These are phyloP conservation scores for Venusia cambrica DNA, from an alignment of 2,888 invertebrate species.

Conservation along the genomic window DNA sequence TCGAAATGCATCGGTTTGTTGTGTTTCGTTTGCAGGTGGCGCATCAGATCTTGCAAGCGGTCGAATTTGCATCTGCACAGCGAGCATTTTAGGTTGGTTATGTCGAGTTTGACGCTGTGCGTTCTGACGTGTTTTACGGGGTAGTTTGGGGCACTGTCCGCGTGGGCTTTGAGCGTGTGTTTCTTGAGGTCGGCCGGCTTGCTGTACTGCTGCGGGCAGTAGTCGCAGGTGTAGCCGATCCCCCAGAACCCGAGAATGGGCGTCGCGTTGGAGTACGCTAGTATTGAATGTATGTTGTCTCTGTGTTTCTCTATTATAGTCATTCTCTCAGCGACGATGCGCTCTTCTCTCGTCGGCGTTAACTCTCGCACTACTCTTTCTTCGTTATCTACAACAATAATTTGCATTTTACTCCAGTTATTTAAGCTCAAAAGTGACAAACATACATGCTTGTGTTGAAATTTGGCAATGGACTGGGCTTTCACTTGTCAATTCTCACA, in stretches of 20 bases:
- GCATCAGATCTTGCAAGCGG: slow-evolving; percentile 39
- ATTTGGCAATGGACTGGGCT: too few species aligned
- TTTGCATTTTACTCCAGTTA: too few species aligned
- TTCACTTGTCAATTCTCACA: too few species aligned
- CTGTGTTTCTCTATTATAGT: slow-evolving; percentile 35
- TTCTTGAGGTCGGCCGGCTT: slow-evolving; percentile 32
- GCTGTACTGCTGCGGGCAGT: slow-evolving; percentile 32
- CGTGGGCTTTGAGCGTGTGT: slow-evolving; percentile 36
- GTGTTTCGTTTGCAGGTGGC: slow-evolving; percentile 44
- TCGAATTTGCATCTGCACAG: slow-evolving; percentile 38
- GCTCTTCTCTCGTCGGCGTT: too few species aligned
- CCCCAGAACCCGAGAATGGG: slow-evolving; percentile 35
- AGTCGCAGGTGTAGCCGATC: slow-evolving; percentile 34
- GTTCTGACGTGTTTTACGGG: slow-evolving; percentile 31
- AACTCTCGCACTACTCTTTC: too few species aligned
- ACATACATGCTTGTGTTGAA: too few species aligned
- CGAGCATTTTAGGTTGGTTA: slow-evolving; percentile 49
- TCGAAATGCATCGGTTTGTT: slow-evolving; percentile 39
- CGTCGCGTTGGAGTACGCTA: slow-evolving; percentile 37
- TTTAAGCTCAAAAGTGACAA: too few species aligned
- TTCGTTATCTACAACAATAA: too few species aligned
- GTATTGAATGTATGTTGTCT: slow-evolving; percentile 8
- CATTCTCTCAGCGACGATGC: too few species aligned
- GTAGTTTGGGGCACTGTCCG: too few species aligned
- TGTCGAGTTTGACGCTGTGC: slow-evolving; percentile 50